A percentile compares a stretch with the other conserved stretches of the same genome.
These are phyloP conservation scores for Ischnus inquisitorius DNA, from an alignment of 2,888 invertebrate genomes.

Conservation along the genomic window DNA sequence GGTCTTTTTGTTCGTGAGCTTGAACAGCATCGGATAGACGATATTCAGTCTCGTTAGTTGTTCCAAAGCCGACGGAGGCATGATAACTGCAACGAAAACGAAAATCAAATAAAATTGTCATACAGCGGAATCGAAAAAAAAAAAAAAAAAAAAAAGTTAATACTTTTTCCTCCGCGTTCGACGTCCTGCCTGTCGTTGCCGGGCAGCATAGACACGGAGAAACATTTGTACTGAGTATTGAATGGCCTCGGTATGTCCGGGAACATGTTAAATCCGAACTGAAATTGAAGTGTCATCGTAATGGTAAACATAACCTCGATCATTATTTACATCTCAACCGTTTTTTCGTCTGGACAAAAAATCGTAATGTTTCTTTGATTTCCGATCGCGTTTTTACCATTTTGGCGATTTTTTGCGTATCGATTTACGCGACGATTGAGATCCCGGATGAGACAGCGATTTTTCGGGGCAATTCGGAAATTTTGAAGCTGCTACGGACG, in stretches of 20 bases:
- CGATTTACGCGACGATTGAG: neutral
- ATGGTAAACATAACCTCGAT: constrained; percentile 71
- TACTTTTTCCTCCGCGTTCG: constrained; percentile 98
- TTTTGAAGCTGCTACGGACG: constrained; percentile 4
- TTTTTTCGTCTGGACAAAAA: neutral
- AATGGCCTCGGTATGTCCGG: constrained; percentile 94
- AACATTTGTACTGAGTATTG: constrained; percentile 95
- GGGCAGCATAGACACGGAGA: constrained; percentile 97
- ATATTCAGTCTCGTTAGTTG: constrained; percentile 96
- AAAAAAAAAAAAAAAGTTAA: constrained; percentile 75
- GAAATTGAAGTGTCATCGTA: constrained; percentile 86
- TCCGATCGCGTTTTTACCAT: neutral
- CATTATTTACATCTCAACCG: neutral
- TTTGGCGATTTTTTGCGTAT: neutral
- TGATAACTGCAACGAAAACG: constrained; percentile 91
- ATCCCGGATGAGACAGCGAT: neutral
- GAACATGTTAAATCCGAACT: constrained; percentile 96
- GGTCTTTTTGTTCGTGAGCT: constrained; percentile 94
- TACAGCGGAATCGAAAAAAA: neutral
- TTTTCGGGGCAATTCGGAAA: neutral
- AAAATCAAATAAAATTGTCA: constrained; percentile 26
- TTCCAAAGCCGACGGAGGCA: constrained; percentile 98
- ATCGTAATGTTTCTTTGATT: neutral
- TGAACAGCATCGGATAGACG: constrained; percentile 99
- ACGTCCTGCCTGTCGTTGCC: constrained; percentile 97